Evolutionary conservation across 53 echinoderm and acorn worm genomes (phyloP), one percentile per base, ranked within the genome.

Genomic region (Echinometra lucunter): DNA sequence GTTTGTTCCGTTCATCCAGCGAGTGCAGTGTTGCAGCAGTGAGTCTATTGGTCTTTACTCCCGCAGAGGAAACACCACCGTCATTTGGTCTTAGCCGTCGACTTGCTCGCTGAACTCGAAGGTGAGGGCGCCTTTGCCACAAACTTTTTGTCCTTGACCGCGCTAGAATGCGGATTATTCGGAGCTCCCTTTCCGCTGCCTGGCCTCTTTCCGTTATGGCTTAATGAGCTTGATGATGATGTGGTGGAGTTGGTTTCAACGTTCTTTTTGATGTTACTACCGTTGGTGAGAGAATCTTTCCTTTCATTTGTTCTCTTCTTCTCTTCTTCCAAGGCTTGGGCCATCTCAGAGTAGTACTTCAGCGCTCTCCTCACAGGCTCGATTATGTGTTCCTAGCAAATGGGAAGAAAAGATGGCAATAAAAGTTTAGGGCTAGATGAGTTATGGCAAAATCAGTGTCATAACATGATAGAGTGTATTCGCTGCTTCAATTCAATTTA

Each of bases 321-420:
- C 88, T 99, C 99, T 66, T 99, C 99, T 66, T 99, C 99, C 94
- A 98, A 88, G 17, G 99, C 98, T 72, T 97, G 97, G 45, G 95
- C 96, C 99, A 99, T 98, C 58, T 97, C 98, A 0, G 97, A 97
- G 96, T 99, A 99, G 95, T 99, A 99, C 89, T 98, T 95, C 67
- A 99, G 97, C 2, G 98, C 99, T 75, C 93, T 96, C 94, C 99
- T 95, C 6, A 99, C 99, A 21, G 99, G 99, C 81, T 97, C 96
- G 40, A 99, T 97, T 66, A 99, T 97, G 56, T 97, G 99, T 67
- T 91, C 91, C 91, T 91, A 35, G 70, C 13, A 23, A 19, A 4
- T 21, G 6, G 42, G 4, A 38, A 1, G 42, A 7, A 42, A 78
- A 72, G 32, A 34, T 72, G 72, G 12, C 19, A 42, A 42, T 42